Conservation (phyloP, 1,140 invertebrate species). For the Heterodera schachtii region DNA sequence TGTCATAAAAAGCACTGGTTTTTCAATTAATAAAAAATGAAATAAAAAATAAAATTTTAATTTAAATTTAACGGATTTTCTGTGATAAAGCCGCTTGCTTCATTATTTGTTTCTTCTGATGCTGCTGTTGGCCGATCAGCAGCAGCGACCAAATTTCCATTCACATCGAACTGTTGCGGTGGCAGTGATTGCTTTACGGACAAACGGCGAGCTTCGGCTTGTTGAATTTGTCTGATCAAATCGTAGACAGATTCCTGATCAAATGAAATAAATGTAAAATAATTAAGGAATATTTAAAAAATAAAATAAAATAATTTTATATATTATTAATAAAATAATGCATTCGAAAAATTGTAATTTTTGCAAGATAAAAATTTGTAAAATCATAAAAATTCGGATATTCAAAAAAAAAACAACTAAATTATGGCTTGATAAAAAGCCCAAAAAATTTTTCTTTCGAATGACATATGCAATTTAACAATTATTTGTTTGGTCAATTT, state of each 20-base stretch:
- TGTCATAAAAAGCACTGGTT: no score
- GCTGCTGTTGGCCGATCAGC: not conserved
- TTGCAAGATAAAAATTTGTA: no score
- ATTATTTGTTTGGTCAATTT: no score
- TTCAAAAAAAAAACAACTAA: no score
- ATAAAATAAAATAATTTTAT: no score
- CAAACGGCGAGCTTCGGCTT: not conserved
- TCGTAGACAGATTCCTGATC: not conserved
- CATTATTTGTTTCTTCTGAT: not conserved
- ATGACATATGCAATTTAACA: no score
- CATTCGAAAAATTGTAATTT: no score
- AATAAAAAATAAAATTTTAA: not conserved
- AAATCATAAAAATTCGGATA: no score
- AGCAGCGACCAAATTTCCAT: not conserved
- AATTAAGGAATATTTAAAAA: no score
- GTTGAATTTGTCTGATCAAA: conserved; percentile 7
- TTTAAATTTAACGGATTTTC: not conserved
- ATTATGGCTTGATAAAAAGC: no score
- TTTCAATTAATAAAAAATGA: not conserved
- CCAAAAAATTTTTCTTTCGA: no score
- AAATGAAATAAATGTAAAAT: not conserved
- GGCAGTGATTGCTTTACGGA: conserved; percentile 2
- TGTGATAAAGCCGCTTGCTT: conserved; percentile 1
- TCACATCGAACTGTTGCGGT: not conserved
- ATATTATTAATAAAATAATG: no score